Conservation (phyloP, 2,113 vertebrate genomes). For the Anhinga anhinga region DNA sequence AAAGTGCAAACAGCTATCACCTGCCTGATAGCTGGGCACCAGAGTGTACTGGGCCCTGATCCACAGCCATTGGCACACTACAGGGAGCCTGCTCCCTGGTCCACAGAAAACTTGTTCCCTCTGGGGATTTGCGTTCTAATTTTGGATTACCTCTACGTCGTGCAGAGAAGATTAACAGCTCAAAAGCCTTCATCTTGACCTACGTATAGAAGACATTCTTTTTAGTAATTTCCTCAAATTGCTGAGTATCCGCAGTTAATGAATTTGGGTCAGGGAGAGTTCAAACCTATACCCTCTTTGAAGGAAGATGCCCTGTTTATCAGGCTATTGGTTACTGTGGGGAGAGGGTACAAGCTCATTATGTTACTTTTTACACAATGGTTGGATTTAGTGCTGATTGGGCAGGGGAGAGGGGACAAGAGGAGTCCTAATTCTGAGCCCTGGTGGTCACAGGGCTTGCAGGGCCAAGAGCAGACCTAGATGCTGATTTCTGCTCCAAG, state of each 20-base stretch:
- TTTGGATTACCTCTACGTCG: neutral
- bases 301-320: neutral
- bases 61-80: neutral
- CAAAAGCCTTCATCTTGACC: neutral
- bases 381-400: neutral
- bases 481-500: neutral
- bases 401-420: neutral
- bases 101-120: neutral
- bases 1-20: neutral
- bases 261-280: neutral
- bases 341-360: neutral
- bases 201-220: neutral
- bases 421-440: neutral
- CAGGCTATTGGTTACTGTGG: neutral
- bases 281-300: neutral
- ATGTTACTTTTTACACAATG: neutral
- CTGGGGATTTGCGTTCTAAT: neutral
- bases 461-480: neutral
- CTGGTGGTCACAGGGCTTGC: accelerated
- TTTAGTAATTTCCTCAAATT: neutral
- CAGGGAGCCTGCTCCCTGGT: neutral
- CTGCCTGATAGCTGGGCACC: neutral
- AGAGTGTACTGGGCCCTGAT: accelerated
- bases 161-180: neutral
- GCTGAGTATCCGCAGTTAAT: neutral